Percentiles rank a stretch among this genome's conserved stretches.
Conservation (phyloP, 2,113 vertebrate species). For the Chrysemys picta region DNA sequence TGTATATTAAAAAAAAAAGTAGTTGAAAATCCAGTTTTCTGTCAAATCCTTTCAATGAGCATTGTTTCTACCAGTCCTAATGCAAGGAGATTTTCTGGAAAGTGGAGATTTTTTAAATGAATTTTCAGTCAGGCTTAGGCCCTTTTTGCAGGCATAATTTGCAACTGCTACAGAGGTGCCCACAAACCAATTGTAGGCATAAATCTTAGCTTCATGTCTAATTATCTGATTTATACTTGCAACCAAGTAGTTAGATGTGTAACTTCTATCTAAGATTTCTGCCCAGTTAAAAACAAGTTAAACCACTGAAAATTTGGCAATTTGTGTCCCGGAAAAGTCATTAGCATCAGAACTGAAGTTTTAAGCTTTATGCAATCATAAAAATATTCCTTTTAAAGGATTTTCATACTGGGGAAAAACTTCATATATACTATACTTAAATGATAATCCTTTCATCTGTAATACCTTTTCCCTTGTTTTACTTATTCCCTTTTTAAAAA, state of each 20-base stretch:
- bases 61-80: not conserved
- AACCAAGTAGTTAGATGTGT: not conserved
- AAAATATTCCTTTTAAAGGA: not conserved
- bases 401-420: not conserved
- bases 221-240: not conserved
- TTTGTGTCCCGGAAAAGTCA: not conserved
- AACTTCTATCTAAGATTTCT: not conserved
- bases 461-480: not conserved
- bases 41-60: not conserved
- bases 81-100: not conserved
- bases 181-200: not conserved
- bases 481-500: not conserved
- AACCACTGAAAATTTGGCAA: not conserved
- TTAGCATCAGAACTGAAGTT: not conserved
- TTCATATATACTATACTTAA: rapidly evolving
- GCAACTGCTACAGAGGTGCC: not conserved
- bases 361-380: not conserved
- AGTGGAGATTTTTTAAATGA: not conserved
- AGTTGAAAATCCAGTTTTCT: not conserved
- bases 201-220: not conserved
- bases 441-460: not conserved
- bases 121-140: not conserved
- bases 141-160: not conserved
- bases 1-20: too few relatives aligned
- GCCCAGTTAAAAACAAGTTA: not conserved